A percentile compares a stretch with the other conserved stretches of the same genome.
phyloP scores from a whole-genome alignment of 2,888 invertebrate genomes.

The Hartigia nigra region DNA sequence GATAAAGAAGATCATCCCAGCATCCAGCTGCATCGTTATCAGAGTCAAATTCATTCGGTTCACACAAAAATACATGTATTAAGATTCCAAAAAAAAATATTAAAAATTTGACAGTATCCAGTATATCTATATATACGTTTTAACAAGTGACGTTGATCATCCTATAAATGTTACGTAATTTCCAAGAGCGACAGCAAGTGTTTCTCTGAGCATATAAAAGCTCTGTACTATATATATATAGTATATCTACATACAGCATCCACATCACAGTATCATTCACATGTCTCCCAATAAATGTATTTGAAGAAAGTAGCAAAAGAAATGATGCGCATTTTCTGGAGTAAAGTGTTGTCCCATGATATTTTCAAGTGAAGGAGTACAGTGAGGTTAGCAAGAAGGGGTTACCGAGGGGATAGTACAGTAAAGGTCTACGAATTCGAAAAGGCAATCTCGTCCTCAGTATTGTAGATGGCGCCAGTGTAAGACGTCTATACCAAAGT shows the following conservation, averaged over 20 bases:
- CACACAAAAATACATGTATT: not conserved
- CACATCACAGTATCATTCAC: not conserved
- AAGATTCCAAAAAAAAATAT: not conserved
- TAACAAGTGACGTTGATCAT: not conserved
- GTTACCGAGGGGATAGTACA: constrained; percentile 7
- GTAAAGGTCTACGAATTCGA: constrained; percentile 37
- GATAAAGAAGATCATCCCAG: no score
- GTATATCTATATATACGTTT: no score
- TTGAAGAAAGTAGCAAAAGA: not conserved
- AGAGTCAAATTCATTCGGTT: not conserved
- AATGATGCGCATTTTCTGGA: not conserved
- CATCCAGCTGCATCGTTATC: not conserved
- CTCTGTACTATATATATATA: not conserved
- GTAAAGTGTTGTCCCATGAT: not conserved
- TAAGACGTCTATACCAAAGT: not conserved
- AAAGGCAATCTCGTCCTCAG: constrained; percentile 50
- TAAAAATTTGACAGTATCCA: not conserved
- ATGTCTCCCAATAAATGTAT: not conserved
- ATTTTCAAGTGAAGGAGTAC: not conserved
- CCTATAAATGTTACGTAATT: not conserved
- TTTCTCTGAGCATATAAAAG: not conserved
- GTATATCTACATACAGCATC: not conserved
- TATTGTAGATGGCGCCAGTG: not conserved
- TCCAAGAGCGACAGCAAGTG: no score
- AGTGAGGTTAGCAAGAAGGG: not conserved